Evolutionary conservation across 2,797 vertebrate genomes (phyloP).

Genomic region (Gallinago nigripennis): DNA sequence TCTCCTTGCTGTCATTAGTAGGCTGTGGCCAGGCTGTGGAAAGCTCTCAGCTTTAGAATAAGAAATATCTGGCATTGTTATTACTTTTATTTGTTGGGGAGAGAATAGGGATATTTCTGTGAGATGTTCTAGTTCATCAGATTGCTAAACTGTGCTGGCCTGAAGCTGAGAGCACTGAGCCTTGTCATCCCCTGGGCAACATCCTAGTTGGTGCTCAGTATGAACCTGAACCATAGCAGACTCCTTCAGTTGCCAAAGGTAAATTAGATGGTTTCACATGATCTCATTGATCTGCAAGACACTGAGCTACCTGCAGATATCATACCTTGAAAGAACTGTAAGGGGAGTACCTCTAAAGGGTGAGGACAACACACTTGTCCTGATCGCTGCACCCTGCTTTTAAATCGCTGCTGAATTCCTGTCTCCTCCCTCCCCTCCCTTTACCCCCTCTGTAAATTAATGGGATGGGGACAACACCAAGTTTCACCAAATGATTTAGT

Average conservation of each 20-base stretch:
- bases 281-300: neutral
- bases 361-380: neutral
- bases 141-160: rapidly evolving
- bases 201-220: neutral
- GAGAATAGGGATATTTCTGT: neutral
- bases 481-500: too few species aligned
- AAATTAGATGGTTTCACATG: neutral
- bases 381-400: neutral
- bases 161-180: neutral
- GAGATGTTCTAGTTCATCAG: neutral
- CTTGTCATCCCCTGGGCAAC: neutral
- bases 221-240: neutral
- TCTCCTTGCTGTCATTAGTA: neutral
- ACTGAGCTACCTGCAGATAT: neutral
- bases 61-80: neutral
- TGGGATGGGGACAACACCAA: too few species aligned
- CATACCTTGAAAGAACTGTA: neutral
- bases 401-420: neutral
- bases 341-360: neutral
- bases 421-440: too few species aligned
- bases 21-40: neutral
- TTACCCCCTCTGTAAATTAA: too few species aligned
- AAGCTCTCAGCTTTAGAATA: neutral
- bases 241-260: neutral
- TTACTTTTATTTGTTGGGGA: neutral